These are phyloP conservation scores for Acrossocheilus fasciatus DNA, from an alignment of 2,797 vertebrate species.

Conservation along the genomic window DNA sequence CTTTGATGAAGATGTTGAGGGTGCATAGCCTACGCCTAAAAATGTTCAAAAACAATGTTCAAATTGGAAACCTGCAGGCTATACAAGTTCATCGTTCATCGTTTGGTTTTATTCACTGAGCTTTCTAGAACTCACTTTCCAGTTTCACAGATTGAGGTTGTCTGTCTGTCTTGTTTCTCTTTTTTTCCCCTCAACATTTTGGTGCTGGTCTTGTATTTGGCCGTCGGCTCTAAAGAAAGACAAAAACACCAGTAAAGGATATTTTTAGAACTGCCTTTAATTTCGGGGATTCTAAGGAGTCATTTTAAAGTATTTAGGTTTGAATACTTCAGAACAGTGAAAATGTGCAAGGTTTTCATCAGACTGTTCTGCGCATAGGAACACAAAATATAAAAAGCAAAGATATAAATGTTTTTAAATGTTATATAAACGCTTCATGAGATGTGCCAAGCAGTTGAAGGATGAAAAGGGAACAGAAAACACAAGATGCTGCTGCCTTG, in stretches of 20 bases:
- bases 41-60: background rate
- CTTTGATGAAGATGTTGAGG: background rate
- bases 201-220: background rate
- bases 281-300: background rate
- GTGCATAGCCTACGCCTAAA: background rate
- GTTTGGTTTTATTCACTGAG: background rate
- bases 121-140: background rate
- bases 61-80: background rate
- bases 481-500: background rate
- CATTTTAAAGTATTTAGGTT: background rate
- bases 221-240: background rate
- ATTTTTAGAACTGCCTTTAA: background rate
- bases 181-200: background rate
- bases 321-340: background rate
- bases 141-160: background rate
- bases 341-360: background rate
- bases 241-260: background rate
- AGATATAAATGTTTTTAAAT: background rate
- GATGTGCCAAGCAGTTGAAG: background rate
- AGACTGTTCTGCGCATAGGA: background rate
- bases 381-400: background rate
- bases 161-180: background rate
- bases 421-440: slow-evolving; percentile 26
- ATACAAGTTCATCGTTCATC: background rate
- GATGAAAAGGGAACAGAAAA: slow-evolving; percentile 1